Evolutionary conservation across 2,113 vertebrate species (phyloP).

Genomic region (Rousettus leschenaultii): DNA sequence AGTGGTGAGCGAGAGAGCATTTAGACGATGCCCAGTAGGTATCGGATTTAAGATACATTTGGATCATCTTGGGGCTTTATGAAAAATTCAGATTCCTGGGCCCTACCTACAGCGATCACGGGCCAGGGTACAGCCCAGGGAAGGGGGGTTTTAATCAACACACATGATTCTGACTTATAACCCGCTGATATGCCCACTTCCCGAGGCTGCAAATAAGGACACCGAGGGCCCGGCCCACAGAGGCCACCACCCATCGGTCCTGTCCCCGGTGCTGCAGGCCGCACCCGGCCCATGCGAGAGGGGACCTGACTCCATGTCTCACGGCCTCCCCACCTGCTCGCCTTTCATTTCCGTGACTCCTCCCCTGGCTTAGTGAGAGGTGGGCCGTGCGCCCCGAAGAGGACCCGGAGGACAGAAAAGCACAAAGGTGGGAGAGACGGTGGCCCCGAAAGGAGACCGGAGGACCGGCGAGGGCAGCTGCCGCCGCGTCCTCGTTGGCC

Average conservation of each 20-base stretch:
- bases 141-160: neutral
- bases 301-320: neutral
- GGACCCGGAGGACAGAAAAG: neutral
- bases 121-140: neutral
- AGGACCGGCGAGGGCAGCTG: neutral
- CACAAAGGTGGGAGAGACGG: too few species aligned
- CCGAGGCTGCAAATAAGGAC: neutral
- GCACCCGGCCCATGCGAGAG: neutral
- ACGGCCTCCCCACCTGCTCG: neutral
- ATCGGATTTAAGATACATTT: neutral
- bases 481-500: neutral
- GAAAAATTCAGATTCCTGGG: neutral
- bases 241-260: accelerated
- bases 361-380: neutral
- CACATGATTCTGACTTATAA: neutral
- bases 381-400: neutral
- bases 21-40: neutral
- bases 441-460: neutral
- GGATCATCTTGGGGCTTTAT: neutral
- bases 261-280: neutral
- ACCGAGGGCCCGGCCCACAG: neutral
- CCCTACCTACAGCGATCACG: neutral
- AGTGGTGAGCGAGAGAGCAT: neutral
- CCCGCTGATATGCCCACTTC: neutral
- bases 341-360: neutral